Percentiles rank a stretch among this genome's conserved stretches.
Evolutionary conservation across 2,888 invertebrate species (phyloP).

Genomic region (Brachyptera risi): DNA sequence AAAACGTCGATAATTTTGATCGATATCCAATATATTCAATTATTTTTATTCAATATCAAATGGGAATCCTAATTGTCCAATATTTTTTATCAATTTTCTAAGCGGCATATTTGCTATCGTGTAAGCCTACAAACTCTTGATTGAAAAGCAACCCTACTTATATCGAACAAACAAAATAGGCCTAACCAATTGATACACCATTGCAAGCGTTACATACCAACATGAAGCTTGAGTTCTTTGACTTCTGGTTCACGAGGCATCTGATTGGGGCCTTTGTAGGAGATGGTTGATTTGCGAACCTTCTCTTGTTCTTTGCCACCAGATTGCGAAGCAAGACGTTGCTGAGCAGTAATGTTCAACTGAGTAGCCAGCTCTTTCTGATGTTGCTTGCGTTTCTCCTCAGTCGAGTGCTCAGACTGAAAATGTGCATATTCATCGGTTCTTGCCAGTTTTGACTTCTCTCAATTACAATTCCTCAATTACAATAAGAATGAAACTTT

Average conservation of each 20-base stretch:
- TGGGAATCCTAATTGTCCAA: too few species aligned
- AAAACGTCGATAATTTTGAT: too few species aligned
- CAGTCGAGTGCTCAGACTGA: constrained; percentile 86
- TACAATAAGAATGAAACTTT: too few species aligned
- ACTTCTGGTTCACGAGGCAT: constrained; percentile 94
- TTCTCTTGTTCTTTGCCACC: constrained; percentile 83
- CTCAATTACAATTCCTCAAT: too few species aligned
- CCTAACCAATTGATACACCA: background rate
- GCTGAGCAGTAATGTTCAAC: constrained; percentile 89
- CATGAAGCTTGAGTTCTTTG: constrained; percentile 88
- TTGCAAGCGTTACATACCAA: constrained; percentile 59
- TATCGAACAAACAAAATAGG: background rate
- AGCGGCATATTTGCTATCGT: too few species aligned
- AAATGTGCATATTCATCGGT: too few species aligned
- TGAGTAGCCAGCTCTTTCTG: constrained; percentile 90
- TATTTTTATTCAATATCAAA: too few species aligned
- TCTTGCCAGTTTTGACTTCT: too few species aligned
- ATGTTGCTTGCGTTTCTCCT: constrained; percentile 95
- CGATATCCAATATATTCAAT: too few species aligned
- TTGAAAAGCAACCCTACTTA: too few species aligned
- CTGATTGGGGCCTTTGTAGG: constrained; percentile 87
- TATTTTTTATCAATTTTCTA: too few species aligned
- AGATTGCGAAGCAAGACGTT: constrained; percentile 83
- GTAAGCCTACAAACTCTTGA: too few species aligned
- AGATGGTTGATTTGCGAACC: constrained; percentile 89